These are phyloP conservation scores for Cichlasoma orientale DNA, from an alignment of 2,797 vertebrate species.

Conservation along the genomic window DNA sequence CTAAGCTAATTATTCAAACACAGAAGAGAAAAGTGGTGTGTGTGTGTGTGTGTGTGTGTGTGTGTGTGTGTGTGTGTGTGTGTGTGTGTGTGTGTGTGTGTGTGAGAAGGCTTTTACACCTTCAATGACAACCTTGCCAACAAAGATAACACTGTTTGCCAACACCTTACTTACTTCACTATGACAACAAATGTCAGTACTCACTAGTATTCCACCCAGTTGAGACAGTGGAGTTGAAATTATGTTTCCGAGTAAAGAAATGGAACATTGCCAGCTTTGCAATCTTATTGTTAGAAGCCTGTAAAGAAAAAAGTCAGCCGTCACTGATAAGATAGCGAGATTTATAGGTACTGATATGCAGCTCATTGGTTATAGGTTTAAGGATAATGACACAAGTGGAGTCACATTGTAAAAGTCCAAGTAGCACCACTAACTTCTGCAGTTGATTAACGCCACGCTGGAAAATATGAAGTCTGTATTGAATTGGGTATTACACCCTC, in stretches of 20 bases:
- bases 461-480: not conserved
- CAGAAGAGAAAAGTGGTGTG: not conserved
- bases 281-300: slow-evolving; percentile 9
- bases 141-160: not conserved
- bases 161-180: not conserved
- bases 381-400: slow-evolving; percentile 17
- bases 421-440: not conserved
- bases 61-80: not conserved
- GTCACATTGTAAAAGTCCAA: slow-evolving; percentile 3
- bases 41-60: not conserved
- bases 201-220: not conserved
- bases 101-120: not conserved
- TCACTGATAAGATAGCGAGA: slow-evolving; percentile 19
- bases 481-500: not conserved
- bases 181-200: not conserved
- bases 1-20: not conserved
- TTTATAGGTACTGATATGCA: slow-evolving; percentile 19
- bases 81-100: not conserved
- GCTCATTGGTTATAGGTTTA: slow-evolving; percentile 8
- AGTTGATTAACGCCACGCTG: not conserved
- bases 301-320: not conserved
- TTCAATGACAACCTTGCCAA: not conserved
- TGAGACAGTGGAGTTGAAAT: not conserved
- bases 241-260: not conserved
- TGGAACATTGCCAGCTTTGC: not conserved